Percentiles rank a stretch among this genome's conserved stretches.
These are phyloP conservation scores for Arizona elegans DNA, from an alignment of 2,113 vertebrate species.

Conservation along the genomic window DNA sequence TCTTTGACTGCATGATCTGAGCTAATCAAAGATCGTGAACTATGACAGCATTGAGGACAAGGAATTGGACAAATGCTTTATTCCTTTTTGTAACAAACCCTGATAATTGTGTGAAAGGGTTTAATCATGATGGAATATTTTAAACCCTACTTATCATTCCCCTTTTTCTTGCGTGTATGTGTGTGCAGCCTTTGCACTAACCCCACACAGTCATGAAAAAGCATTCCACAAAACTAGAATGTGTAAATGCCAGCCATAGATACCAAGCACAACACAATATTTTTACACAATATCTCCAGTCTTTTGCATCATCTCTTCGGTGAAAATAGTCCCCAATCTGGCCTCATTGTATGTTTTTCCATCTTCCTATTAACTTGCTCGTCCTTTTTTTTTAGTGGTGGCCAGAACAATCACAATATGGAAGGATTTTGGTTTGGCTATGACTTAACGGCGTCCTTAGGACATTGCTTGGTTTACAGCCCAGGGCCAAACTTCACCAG, in stretches of 20 bases:
- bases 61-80: background rate
- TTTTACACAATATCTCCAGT: background rate
- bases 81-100: background rate
- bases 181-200: background rate
- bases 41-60: too few relatives aligned
- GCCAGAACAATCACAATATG: background rate
- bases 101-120: background rate
- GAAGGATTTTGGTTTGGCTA: background rate
- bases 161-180: background rate
- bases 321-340: background rate
- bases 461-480: background rate
- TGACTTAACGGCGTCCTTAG: background rate
- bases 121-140: background rate
- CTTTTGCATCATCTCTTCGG: background rate
- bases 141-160: background rate
- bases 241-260: background rate
- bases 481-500: background rate
- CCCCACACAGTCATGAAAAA: background rate
- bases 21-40: background rate
- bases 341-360: background rate
- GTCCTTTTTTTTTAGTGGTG: background rate
- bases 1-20: background rate
- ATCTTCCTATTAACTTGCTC: background rate
- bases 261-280: background rate
- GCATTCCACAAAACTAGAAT: background rate